Conservation (phyloP, 1,140 invertebrate genomes). For the Halictus rubicundus region DNA sequence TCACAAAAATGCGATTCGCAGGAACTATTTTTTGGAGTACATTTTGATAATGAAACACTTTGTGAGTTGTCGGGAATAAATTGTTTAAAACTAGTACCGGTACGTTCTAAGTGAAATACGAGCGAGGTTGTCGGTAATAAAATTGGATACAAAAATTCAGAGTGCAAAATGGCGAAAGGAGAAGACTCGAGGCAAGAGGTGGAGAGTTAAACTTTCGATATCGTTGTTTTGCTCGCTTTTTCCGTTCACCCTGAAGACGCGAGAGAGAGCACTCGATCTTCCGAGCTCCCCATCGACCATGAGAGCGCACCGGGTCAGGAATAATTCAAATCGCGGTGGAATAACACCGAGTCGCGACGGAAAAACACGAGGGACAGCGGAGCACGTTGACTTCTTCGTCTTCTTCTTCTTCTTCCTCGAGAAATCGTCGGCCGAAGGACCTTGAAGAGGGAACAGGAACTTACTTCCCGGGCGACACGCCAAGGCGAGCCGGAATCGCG, state of each 20-base stretch:
- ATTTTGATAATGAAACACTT: too few relatives aligned
- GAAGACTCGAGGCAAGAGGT: too few relatives aligned
- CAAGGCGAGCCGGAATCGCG: slow-evolving; percentile 65
- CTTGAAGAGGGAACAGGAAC: slow-evolving; percentile 70
- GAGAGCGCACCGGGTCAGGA: slow-evolving; percentile 21
- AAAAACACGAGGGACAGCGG: slow-evolving; percentile 28
- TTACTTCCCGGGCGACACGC: slow-evolving; percentile 43
- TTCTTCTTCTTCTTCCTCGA: slow-evolving; percentile 17
- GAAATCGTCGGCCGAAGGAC: slow-evolving; percentile 41
- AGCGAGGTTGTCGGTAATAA: too few relatives aligned
- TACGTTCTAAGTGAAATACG: too few relatives aligned
- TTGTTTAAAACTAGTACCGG: too few relatives aligned
- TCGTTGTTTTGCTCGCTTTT: background rate
- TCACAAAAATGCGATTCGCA: too few relatives aligned
- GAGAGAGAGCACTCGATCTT: background rate
- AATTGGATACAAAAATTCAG: too few relatives aligned
- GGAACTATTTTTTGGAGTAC: too few relatives aligned
- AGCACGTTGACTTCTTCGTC: slow-evolving; percentile 63
- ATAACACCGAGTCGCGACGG: slow-evolving; percentile 7
- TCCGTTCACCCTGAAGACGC: background rate
- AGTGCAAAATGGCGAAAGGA: too few relatives aligned
- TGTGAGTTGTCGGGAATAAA: too few relatives aligned
- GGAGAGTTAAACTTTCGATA: too few relatives aligned
- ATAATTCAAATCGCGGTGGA: slow-evolving; percentile 23
- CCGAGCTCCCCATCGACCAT: background rate